Evolutionary conservation across 92 coral and sea anemone species (phyloP), one percentile per base, ranked within the genome.

Genomic region (Anthopleura xanthogrammica): DNA sequence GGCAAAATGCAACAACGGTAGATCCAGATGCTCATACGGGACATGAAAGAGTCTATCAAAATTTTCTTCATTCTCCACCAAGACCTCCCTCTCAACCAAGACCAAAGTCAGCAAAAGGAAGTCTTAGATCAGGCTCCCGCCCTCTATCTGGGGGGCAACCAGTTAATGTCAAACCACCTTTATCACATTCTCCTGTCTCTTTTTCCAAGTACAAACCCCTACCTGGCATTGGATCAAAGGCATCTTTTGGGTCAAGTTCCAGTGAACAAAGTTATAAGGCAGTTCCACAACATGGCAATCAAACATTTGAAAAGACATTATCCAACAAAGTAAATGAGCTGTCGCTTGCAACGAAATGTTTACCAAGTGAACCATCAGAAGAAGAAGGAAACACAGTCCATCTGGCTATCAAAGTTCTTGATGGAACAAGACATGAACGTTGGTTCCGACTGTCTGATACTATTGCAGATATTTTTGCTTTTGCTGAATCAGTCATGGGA

Each of bases 361-460:
- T 90, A 77, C 94, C 92, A 52, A 72, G 57, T 48, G 96, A 88
- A 76, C 98, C 95, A 19, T 41, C 89, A 76, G 97, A 95, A 17
- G 43, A 78, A 52, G 87, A 93, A 46, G 76, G 89, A 73, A 83
- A 80, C 41, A 91, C 93, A 81, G 79, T 97, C 12, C 89, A 92
- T 39, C 94, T 97, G 42, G 99, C 99, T 2, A 66, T 97, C 9
- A 90, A 89, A 75, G 83, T 92, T 14, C 88, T 92, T 5, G 97
- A 97, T 87, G 99, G 99, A 39, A 79, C 95, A 72, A 91, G 99
- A 68, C 94, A 89, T 77, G 93, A 94, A 85, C 78, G 93, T 50
- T 92, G 94, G 93, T 97, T 97, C 65, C 85, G 89, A 55, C 84
- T 80, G 68, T 80, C 92, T 4, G 92, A 91, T 60, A 86, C 98